Base-by-base conservation (phyloP, 2,797 vertebrate genomes). In the Gastrophryne carolinensis region DNA sequence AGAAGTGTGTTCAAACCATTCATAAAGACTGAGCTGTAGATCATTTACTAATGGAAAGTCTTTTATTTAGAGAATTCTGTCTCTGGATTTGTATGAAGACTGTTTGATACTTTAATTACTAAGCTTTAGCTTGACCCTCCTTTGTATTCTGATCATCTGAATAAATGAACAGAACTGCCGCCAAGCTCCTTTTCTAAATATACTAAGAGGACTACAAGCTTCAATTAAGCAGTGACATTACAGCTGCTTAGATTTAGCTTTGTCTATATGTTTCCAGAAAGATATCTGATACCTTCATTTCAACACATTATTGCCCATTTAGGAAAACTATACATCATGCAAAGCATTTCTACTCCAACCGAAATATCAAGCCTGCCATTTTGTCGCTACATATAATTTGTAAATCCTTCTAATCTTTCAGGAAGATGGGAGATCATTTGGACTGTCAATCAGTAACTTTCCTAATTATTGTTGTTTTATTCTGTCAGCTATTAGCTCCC, bases 351-450 rank as follows among this genome's bases (percentile, higher is more conserved):
- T 11, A 77, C 57, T 64, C 56, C 68, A 30, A 72, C 32, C 24
- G 21, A 79, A 80, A 49, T 19, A 76, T 68, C 54, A 78, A 27
- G 17, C 56, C 65, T 79, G 35, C 78, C 82, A 73, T 72, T 81
- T 79, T 1, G 11, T 62, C 68, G 24, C 29, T 52, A 82, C 72
- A 80, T 52, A 50, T 83, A 74, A 37, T 80, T 70, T 79, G 80
- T 84, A 79, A 85, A 86, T 79, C 1, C 17, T 72, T 70, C 76
- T 77, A 66, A 79, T 81, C 62, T 83, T 78, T 47, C 75, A 79
- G 7, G 62, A 41, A 73, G 21, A 76, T 79, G 68, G 24, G 5
- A 35, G 83, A 81, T 75, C 78, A 71, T 32, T 79, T 26, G 49
- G 66, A 21, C 27, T 84, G 79, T 74, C 75, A 83, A 79, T 83